phyloP scores from a whole-genome alignment of 1,140 invertebrate species.

The Cepaea nemoralis region DNA sequence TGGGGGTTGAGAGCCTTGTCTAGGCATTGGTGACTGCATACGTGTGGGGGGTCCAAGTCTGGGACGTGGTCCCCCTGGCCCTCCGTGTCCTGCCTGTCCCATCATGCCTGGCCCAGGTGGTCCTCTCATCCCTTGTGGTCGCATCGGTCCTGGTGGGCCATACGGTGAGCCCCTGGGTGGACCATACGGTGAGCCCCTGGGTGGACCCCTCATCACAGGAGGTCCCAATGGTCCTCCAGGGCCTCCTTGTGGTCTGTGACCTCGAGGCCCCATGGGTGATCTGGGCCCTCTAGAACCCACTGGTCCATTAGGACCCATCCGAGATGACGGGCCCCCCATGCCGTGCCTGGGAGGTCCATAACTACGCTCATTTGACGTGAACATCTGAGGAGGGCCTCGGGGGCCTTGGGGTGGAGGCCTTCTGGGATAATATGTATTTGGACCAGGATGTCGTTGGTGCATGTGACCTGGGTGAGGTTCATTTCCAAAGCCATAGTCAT shows the following conservation, averaged over 20 bases:
- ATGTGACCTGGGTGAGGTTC: conserved; percentile 12
- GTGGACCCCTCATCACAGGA: conserved; percentile 16
- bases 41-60: conserved; percentile 44
- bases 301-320: conserved; percentile 35
- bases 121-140: not conserved
- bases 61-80: conserved; percentile 20
- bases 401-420: conserved; percentile 26
- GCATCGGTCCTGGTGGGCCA: conserved; percentile 3
- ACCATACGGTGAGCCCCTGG: conserved; percentile 11
- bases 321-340: conserved; percentile 14
- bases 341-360: conserved; percentile 37
- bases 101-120: conserved; percentile 19
- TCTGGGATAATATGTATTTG: not conserved
- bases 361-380: conserved; percentile 25
- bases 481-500: conserved; percentile 26
- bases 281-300: conserved; percentile 38
- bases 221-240: not conserved
- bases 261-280: conserved; percentile 33
- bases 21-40: conserved; percentile 36
- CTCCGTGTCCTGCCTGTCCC: conserved; percentile 30
- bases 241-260: not conserved
- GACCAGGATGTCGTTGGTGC: conserved; percentile 13
- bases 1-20: conserved; percentile 29
- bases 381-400: conserved; percentile 44
- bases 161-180: not conserved